Evolutionary conservation across 92 coral and sea anemone species (phyloP).

Genomic region (Parazoanthus darwini): DNA sequence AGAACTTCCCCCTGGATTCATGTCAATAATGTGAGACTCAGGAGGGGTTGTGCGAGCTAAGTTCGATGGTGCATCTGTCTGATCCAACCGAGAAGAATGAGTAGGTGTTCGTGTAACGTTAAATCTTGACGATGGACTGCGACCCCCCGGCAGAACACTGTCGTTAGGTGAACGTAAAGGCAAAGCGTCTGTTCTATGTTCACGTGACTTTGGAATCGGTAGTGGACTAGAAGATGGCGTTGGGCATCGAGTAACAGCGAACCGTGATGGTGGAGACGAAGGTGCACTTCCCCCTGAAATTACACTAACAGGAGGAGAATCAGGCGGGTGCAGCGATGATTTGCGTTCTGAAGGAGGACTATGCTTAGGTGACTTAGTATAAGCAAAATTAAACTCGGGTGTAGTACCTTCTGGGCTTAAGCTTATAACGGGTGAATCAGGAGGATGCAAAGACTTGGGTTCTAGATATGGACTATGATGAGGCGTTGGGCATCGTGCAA

Average conservation of each 20-base stretch:
- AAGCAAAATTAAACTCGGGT: neutral
- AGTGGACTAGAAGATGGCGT: slow-evolving; percentile 21
- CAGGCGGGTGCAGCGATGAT: slow-evolving; percentile 7
- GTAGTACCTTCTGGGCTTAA: neutral
- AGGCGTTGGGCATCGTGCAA: slow-evolving; percentile 1
- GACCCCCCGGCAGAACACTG: neutral
- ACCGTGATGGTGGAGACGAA: slow-evolving; percentile 18
- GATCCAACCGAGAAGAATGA: neutral
- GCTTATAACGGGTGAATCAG: neutral
- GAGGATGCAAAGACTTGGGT: slow-evolving; percentile 9
- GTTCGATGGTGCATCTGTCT: slow-evolving; percentile 20
- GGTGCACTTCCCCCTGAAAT: neutral
- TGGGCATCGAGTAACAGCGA: slow-evolving; percentile 26
- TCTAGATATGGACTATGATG: neutral
- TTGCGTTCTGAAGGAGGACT: slow-evolving; percentile 8
- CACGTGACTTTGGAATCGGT: neutral
- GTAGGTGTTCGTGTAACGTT: neutral
- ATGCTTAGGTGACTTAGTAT: neutral
- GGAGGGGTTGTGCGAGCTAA: neutral
- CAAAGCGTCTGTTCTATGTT: neutral
- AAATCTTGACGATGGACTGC: slow-evolving; percentile 14
- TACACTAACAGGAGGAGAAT: neutral
- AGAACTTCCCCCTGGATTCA: neutral
- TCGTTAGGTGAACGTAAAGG: neutral
- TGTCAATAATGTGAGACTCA: neutral